A percentile compares a stretch with the other conserved stretches of the same genome.
These are phyloP conservation scores for Cebidichthys violaceus DNA, from an alignment of 2,113 vertebrate species.

Conservation along the genomic window DNA sequence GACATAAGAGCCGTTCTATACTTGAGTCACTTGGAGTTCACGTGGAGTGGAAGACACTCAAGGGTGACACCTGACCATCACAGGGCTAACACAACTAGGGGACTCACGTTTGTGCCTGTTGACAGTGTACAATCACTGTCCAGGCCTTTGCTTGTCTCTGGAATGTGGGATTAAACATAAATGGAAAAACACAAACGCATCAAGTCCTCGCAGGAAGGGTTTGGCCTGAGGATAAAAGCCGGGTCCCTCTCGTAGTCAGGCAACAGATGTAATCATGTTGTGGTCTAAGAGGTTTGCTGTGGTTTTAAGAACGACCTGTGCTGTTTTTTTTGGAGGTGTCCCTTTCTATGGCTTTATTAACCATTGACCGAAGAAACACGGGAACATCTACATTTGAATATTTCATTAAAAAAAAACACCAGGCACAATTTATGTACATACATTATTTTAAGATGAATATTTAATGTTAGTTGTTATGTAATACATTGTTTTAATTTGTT, in stretches of 20 bases:
- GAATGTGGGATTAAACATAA: conserved; percentile 65
- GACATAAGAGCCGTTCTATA: not conserved
- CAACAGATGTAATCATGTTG: conserved; percentile 46
- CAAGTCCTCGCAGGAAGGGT: conserved; percentile 34
- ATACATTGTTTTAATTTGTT: not conserved
- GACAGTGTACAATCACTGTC: conserved; percentile 41
- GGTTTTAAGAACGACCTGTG: conserved; percentile 15
- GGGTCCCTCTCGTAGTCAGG: conserved; percentile 46
- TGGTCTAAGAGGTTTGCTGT: conserved; percentile 43
- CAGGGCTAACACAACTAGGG: conserved; percentile 11
- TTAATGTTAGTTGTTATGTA: not conserved
- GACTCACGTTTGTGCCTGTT: conserved; percentile 30
- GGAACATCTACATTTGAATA: not conserved
- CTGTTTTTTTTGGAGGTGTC: not conserved
- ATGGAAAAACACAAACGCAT: conserved; percentile 54
- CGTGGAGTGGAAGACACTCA: conserved; percentile 7
- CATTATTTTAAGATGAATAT: not conserved
- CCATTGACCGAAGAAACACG: not conserved
- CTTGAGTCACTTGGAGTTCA: conserved; percentile 11
- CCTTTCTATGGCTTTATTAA: not conserved
- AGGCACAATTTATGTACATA: not conserved
- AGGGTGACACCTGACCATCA: conserved; percentile 49
- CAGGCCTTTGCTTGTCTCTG: conserved; percentile 64
- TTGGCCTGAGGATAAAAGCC: conserved; percentile 51
- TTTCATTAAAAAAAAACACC: not conserved